Evolutionary conservation across 2,888 invertebrate species (phyloP).

Genomic region (Sepioteuthis lessoniana): DNA sequence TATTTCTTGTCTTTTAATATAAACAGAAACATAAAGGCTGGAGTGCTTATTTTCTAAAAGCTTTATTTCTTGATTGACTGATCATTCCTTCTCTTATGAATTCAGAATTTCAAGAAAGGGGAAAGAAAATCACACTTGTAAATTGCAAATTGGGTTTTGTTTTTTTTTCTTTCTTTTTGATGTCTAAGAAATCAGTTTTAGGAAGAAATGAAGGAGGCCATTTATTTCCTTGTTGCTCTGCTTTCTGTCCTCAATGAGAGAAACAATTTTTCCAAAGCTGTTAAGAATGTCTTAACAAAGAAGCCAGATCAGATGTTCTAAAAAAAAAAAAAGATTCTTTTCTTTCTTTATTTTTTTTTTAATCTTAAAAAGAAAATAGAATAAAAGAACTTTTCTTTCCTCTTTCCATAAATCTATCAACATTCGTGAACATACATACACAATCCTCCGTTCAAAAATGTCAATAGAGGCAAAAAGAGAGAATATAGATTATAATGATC

Average conservation of each 20-base stretch:
- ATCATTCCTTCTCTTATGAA: background rate
- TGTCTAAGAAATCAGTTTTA: background rate
- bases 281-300: slow-evolving; percentile 14
- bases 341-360: background rate
- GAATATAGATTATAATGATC: background rate
- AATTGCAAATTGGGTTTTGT: background rate
- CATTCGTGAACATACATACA: background rate
- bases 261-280: background rate
- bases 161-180: background rate
- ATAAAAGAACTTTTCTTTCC: background rate
- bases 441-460: background rate
- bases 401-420: background rate
- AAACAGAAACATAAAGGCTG: background rate
- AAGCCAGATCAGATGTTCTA: background rate
- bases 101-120: background rate
- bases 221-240: background rate
- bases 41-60: background rate
- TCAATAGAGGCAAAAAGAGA: background rate
- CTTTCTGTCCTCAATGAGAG: slow-evolving; percentile 21
- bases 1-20: background rate
- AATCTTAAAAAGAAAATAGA: background rate
- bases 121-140: slow-evolving; percentile 21
- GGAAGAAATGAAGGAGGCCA: slow-evolving; percentile 33
- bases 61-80: background rate
- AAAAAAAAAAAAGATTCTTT: background rate